Conservation (phyloP, 2,797 vertebrate genomes). For the Karalla daura region DNA sequence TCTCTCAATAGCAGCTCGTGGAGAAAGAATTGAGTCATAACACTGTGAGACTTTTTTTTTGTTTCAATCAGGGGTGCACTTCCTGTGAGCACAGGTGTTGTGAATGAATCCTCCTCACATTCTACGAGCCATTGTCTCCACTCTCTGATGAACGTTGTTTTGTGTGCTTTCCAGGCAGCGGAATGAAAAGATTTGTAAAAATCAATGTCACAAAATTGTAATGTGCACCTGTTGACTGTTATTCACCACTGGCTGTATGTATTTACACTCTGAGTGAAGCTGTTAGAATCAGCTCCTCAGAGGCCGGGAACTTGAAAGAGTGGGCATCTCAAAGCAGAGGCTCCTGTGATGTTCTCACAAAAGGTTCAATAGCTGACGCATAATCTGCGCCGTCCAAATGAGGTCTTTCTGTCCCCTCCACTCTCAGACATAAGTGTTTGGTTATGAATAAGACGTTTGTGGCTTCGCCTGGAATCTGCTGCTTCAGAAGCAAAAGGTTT, state of each 20-base stretch:
- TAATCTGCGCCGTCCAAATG: conserved; percentile 4
- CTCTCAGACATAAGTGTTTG: conserved; percentile 13
- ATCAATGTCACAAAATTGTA: conserved; percentile 12
- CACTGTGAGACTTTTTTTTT: neutral
- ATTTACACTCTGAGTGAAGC: conserved; percentile 35
- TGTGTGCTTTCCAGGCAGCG: conserved; percentile 5
- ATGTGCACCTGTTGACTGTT: conserved; percentile 18
- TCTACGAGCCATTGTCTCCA: neutral
- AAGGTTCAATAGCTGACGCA: conserved; percentile 23
- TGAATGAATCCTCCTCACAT: conserved; percentile 4
- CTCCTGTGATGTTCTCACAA: conserved; percentile 52
- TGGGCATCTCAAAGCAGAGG: conserved; percentile 64
- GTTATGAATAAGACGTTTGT: conserved; percentile 21
- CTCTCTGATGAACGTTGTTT: conserved; percentile 11
- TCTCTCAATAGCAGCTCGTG: neutral
- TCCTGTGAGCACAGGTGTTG: neutral
- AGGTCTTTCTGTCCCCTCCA: conserved; percentile 7
- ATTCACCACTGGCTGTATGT: conserved; percentile 14
- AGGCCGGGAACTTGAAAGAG: conserved; percentile 60
- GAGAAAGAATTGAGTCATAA: neutral
- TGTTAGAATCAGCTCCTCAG: conserved; percentile 3
- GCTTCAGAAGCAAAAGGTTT: conserved; percentile 37
- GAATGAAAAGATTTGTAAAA: conserved; percentile 12
- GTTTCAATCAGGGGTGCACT: neutral
- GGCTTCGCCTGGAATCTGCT: conserved; percentile 37